These are phyloP conservation scores for Apoda limacodes DNA, from an alignment of 2,888 invertebrate genomes.

Conservation along the genomic window DNA sequence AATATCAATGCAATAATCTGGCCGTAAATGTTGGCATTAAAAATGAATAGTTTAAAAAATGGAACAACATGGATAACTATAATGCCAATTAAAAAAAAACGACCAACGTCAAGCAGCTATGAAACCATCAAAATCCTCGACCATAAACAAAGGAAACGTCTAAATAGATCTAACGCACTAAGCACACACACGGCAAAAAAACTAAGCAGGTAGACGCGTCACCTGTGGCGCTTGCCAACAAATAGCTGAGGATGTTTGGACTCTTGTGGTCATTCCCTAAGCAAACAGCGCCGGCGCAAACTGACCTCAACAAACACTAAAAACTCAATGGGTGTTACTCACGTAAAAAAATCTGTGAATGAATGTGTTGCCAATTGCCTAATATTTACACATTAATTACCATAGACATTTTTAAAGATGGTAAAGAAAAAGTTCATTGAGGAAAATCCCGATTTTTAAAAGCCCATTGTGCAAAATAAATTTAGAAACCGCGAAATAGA, in stretches of 20 bases:
- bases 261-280: conserved; percentile 25
- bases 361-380: conserved; percentile 22
- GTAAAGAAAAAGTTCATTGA: no score
- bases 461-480: no score
- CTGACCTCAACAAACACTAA: conserved; percentile 45
- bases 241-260: conserved; percentile 31
- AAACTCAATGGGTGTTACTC: conserved; percentile 36
- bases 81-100: conserved; percentile 18
- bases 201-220: conserved; percentile 39
- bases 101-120: conserved; percentile 21
- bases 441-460: no score
- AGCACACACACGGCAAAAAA: conserved; percentile 39
- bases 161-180: conserved; percentile 32
- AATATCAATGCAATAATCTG: no score
- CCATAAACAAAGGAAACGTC: conserved; percentile 25
- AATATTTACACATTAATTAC: conserved; percentile 3
- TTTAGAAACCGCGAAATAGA: no score
- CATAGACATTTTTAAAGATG: no score
- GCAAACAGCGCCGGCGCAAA: conserved; percentile 50
- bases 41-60: no score
- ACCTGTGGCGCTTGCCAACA: conserved; percentile 57
- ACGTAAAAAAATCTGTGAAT: conserved; percentile 41
- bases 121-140: conserved; percentile 26
- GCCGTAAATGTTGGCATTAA: no score
- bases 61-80: no score